phyloP scores from a whole-genome alignment of 2,888 invertebrate genomes.

The Anticlea derivata region DNA sequence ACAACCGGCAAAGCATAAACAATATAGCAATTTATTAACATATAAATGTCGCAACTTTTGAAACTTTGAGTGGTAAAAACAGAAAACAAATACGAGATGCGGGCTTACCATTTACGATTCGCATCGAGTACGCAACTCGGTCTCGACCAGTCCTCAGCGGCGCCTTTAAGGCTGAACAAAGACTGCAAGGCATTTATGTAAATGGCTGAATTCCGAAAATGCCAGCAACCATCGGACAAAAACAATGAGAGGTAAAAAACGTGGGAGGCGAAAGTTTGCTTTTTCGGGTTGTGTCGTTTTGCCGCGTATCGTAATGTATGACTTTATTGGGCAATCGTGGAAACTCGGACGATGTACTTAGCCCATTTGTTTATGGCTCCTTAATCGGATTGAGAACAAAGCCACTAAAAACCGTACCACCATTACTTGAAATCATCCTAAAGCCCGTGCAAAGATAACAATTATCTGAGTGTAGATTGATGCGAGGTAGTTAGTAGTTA shows the following conservation, averaged over 20 bases:
- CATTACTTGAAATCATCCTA: not conserved
- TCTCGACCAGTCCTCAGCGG: conserved; percentile 58
- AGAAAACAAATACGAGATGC: conserved; percentile 49
- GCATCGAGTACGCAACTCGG: conserved; percentile 45
- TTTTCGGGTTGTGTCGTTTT: conserved; percentile 68
- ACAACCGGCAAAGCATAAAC: conserved; percentile 29
- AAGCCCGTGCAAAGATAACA: too few relatives aligned
- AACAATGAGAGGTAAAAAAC: conserved; percentile 71
- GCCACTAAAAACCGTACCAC: not conserved
- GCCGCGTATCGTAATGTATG: conserved; percentile 47
- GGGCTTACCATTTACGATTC: conserved; percentile 51
- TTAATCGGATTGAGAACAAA: conserved; percentile 49
- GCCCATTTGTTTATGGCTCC: conserved; percentile 58
- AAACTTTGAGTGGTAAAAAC: conserved; percentile 49
- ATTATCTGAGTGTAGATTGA: too few relatives aligned
- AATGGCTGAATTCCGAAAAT: conserved; percentile 79
- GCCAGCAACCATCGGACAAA: conserved; percentile 65
- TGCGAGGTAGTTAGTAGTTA: too few relatives aligned
- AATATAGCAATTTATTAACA: conserved; percentile 40
- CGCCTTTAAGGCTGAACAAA: conserved; percentile 79
- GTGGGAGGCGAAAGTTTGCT: conserved; percentile 71
- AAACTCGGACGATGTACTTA: conserved; percentile 31
- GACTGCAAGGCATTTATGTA: conserved; percentile 77
- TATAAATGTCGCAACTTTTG: conserved; percentile 52
- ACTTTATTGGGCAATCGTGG: conserved; percentile 38